Base-by-base conservation (phyloP, 2,113 vertebrate genomes). In the Ctenomys sociabilis region DNA sequence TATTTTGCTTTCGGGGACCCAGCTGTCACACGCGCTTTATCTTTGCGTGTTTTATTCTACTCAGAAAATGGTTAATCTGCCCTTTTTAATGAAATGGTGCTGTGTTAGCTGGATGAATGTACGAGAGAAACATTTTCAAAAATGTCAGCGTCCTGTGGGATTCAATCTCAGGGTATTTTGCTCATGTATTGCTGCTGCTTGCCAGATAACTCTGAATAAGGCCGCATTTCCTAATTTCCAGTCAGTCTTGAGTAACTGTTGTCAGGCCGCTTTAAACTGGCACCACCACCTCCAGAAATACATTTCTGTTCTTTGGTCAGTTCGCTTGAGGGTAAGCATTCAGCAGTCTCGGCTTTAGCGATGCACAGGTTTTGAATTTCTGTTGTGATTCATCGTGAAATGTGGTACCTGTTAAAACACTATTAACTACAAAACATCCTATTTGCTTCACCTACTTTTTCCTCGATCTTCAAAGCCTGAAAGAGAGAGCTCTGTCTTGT, bases 401-500 rank as follows among this genome's bases (percentile, higher is more conserved):
- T 84, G 26, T 92, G 66, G 14, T 73, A 43, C 21, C 4, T 59
- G 26, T 90, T 82, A 37, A 78, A 78, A 52, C 40, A 35, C 28
- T 70, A 7, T 66, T 61, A 72, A 21, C 49, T 52, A 2, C n/a
- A 88, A 52, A 95, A 66, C 45, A 73, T 2, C 72, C 4, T 52
- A 19, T 87, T 92, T 84, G 43, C 30, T 72, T 94, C 35, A 43
- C 26, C 68, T 40, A 82, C 88, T 37, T 91, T 91, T 91, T 88
- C 37, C 40, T 95, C 68, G 4, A 72, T 59, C 28, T 45, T 95
- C 75, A 40, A 95, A 90, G 28, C 45, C 84, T 93, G 57, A 40
- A 86, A 85, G 89, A 40, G 89, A 88, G 89, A 49, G 68, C 24
- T n/a, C 37, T 95, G 57, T 88, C 35, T 83, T 66, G 11, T 68